A percentile compares a stretch with the other conserved stretches of the same genome.
Evolutionary conservation across 2,888 invertebrate species (phyloP).

Genomic region (Tricholauxania praeusta): DNA sequence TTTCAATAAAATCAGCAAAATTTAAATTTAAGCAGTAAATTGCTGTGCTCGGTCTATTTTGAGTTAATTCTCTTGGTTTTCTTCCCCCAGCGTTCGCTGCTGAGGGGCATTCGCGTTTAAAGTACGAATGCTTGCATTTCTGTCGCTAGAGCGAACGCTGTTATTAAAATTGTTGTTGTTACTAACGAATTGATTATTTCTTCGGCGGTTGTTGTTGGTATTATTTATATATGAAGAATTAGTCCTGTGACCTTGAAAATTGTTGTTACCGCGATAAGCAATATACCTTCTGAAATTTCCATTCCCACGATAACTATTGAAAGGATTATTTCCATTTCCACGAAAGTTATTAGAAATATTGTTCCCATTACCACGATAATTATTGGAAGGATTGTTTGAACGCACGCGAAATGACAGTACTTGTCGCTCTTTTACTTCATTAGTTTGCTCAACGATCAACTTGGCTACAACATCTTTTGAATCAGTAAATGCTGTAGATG

Average conservation of each 20-base stretch:
- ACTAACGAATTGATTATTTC: not conserved
- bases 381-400: not conserved
- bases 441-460: not conserved
- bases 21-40: too few species aligned
- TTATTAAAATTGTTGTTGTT: not conserved
- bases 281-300: not conserved
- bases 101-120: constrained; percentile 38
- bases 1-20: constrained; percentile 13
- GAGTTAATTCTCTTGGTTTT: not conserved
- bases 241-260: too few species aligned
- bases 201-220: too few species aligned
- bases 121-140: constrained; percentile 17
- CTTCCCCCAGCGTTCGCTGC: constrained; percentile 30
- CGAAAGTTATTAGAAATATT: not conserved
- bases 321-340: not conserved
- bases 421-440: constrained; percentile 9
- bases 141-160: not conserved
- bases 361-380: not conserved
- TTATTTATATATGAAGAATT: too few species aligned
- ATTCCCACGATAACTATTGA: not conserved
- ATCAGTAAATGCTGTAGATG: constrained; percentile 6
- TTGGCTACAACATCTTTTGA: constrained; percentile 8
- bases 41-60: too few species aligned
- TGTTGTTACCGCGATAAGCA: too few species aligned
- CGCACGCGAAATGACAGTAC: not conserved